Conservation (phyloP, 2,113 vertebrate species). For the Antigone vipio region DNA sequence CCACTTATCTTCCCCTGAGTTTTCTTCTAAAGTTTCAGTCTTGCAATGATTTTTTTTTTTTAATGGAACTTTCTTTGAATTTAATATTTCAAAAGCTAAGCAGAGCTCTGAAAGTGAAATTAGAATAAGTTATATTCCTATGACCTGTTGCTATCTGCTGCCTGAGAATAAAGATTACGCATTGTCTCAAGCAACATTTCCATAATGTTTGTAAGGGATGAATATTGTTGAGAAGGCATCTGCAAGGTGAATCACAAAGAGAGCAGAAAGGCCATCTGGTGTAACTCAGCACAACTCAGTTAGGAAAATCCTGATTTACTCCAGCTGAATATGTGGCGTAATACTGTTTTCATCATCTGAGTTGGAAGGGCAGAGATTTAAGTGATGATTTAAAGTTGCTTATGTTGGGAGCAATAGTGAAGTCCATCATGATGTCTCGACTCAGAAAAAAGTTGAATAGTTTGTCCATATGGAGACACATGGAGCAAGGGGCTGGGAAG, state of each 20-base stretch:
- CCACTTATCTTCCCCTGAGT: not conserved
- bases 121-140: not conserved
- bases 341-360: not conserved
- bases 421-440: not conserved
- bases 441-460: not conserved
- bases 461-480: not conserved
- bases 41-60: not conserved
- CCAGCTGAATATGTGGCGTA: not conserved
- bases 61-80: not conserved
- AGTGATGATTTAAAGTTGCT: not conserved
- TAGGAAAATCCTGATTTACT: not conserved
- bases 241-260: not conserved
- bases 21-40: not conserved
- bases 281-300: not conserved
- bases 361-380: not conserved
- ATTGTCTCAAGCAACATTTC: not conserved
- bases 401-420: not conserved
- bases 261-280: not conserved
- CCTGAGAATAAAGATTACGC: not conserved
- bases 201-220: not conserved
- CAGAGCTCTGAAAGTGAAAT: not conserved
- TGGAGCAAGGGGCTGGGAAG: not conserved
- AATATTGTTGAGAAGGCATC: not conserved
- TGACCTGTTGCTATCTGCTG: conserved; percentile 32
- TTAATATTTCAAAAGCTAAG: not conserved